Base-by-base conservation (phyloP, 37 sponge, comb jelly and placozoan genomes). In the Ianthella basta region DNA sequence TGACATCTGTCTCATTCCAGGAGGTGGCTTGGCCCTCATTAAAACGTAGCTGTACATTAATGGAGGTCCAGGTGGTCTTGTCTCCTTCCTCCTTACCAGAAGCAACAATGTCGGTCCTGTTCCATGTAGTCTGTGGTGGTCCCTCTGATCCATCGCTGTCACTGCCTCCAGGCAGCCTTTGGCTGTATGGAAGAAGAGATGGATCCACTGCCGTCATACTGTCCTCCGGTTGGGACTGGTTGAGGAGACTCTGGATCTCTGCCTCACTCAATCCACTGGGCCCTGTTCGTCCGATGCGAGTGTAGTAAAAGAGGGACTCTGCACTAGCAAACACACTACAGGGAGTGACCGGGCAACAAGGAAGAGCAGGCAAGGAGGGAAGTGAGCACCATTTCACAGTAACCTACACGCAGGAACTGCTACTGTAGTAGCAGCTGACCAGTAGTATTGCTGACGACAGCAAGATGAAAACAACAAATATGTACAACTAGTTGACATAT, bases 271-370 rank as follows among this genome's bases (percentile, higher is more conserved):
- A 59, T 0, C 59, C 30, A 60, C 79, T 92, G 19, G 25, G 81
- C 0, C n/a, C 69, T 20, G 68, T 56, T 34, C 86, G 66, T 13
- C 85, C 70, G 21, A 61, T 24, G 32, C 79, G 44, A 50, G 86
- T 86, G 50, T 91, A 86, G 78, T 94, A 94, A 59, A 86, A 91
- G 15, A 94, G 84, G 0, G 66, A 61, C 55, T 88, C 87, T 14
- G 95, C 89, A 88, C 86, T 83, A 13, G 82, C 81, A 86, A 94
- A 94, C 30, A 94, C 87, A 65, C 95, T 94, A 64, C 35, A 53
- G 34, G 25, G 10, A 78, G 30, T 83, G 64, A 10, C n/a, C 64
- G 27, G 25, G 81, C 14, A 70, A 25, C 56, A 84, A 24, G 54
- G 72, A n/a, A n/a, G n/a, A n/a, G n/a, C n/a, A n/a, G n/a, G n/a